Conservation (phyloP, 2,797 vertebrate species). For the Heliangelus exortis region DNA sequence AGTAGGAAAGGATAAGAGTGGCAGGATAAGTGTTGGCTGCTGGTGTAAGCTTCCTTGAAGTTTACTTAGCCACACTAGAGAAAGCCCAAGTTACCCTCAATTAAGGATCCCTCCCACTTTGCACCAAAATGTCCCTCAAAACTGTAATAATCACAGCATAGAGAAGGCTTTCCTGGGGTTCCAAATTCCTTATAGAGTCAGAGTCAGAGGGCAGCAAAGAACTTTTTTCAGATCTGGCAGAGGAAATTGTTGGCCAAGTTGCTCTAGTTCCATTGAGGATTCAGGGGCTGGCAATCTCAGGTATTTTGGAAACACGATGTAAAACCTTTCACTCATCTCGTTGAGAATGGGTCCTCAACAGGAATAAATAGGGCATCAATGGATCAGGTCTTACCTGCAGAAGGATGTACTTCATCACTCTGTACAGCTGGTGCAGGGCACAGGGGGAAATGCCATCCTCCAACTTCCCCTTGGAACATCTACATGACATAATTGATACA, state of each 20-base stretch:
- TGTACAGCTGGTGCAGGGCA: neutral
- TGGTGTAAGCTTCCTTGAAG: neutral
- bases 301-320: neutral
- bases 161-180: neutral
- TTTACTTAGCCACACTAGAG: neutral
- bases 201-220: neutral
- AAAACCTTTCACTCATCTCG: neutral
- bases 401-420: neutral
- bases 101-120: neutral
- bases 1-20: neutral
- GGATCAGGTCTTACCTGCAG: neutral
- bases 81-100: neutral
- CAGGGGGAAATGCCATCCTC: neutral
- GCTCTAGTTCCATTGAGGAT: neutral
- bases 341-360: neutral
- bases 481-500: slow-evolving; percentile 37
- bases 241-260: neutral
- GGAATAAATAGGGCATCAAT: neutral
- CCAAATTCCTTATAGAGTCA: neutral
- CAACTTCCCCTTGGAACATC: slow-evolving; percentile 1
- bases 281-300: neutral
- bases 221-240: neutral
- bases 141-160: neutral
- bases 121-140: neutral
- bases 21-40: neutral